phyloP scores from a whole-genome alignment of 2,888 invertebrate species.

The Nephrotoma guestfalica region DNA sequence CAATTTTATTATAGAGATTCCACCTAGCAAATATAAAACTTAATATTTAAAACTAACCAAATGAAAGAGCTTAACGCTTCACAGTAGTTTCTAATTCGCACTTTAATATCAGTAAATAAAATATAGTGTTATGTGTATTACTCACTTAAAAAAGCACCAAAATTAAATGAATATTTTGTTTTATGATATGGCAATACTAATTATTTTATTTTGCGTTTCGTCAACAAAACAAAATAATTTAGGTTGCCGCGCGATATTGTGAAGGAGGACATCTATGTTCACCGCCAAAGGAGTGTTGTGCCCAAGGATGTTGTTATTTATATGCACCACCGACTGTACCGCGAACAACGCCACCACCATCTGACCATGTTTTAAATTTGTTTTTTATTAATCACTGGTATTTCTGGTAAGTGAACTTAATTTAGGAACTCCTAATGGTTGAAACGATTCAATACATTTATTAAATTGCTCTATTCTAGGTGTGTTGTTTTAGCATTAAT shows the following conservation, averaged over 20 bases:
- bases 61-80: background rate
- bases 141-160: background rate
- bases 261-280: conserved; percentile 55
- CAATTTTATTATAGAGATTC: background rate
- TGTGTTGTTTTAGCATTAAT: conserved; percentile 52
- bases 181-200: background rate
- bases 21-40: background rate
- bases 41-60: background rate
- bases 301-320: conserved; percentile 44
- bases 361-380: conserved; percentile 43
- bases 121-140: background rate
- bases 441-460: background rate
- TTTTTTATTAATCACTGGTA: conserved; percentile 57
- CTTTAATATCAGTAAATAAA: background rate
- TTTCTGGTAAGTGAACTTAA: conserved; percentile 36
- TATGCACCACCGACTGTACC: conserved; percentile 33
- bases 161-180: background rate
- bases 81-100: background rate
- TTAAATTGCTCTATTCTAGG: conserved; percentile 30
- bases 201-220: background rate
- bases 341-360: conserved; percentile 36
- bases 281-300: conserved; percentile 63
- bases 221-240: conserved; percentile 12
- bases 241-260: conserved; percentile 42
- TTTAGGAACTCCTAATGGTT: background rate